Evolutionary conservation across 2,113 vertebrate genomes (phyloP).

Genomic region (Gorsachius goisagi): DNA sequence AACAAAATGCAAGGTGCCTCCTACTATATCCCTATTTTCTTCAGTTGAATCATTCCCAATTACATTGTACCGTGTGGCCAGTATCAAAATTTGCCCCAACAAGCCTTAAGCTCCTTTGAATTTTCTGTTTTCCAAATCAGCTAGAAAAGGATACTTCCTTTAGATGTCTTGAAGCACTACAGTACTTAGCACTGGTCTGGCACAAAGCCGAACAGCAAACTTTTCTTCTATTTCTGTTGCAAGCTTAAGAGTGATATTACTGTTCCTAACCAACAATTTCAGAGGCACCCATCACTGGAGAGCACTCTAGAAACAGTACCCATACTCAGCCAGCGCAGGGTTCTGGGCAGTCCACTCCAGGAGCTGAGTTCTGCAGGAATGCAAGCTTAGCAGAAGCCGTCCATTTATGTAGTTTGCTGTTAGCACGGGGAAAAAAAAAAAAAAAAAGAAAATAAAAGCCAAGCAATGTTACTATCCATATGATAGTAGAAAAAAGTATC

Average conservation of each 20-base stretch:
- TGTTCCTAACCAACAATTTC: neutral
- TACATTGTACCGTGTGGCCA: fast-evolving
- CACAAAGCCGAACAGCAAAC: neutral
- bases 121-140: neutral
- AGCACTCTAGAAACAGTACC: neutral
- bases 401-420: neutral
- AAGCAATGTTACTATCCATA: neutral
- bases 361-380: neutral
- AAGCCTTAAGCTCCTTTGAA: neutral
- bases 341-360: neutral
- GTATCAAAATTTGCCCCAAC: neutral
- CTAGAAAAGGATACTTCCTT: neutral
- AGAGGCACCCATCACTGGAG: neutral
- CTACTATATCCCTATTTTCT: neutral
- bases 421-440: neutral
- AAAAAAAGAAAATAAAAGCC: neutral
- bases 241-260: neutral
- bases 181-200: neutral
- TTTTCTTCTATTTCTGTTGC: neutral
- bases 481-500: neutral
- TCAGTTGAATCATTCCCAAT: neutral
- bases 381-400: neutral
- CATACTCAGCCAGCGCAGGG: no score
- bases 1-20: neutral
- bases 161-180: neutral